Percentiles rank a stretch among this genome's conserved stretches.
phyloP scores from a whole-genome alignment of 2,113 vertebrate species.

The Sylvilagus bachmani region DNA sequence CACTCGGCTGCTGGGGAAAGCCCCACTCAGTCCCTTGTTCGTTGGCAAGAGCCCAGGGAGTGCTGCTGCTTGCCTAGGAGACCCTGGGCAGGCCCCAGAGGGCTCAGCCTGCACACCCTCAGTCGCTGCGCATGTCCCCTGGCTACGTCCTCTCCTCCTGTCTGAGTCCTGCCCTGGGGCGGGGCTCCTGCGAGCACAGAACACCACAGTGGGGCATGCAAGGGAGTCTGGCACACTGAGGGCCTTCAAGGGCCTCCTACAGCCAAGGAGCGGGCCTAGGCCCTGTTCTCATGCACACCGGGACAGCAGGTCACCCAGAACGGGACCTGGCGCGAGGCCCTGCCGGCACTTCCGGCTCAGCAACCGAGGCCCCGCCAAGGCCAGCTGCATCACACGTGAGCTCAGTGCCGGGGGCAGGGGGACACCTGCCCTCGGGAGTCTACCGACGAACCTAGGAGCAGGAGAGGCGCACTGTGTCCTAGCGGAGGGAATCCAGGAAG shows the following conservation, averaged over 20 bases:
- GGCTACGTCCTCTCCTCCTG: background rate
- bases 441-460: background rate
- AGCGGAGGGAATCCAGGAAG: background rate
- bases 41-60: background rate
- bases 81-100: background rate
- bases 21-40: background rate
- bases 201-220: background rate
- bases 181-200: too few relatives aligned
- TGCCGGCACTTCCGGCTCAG: background rate
- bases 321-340: background rate
- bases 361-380: background rate
- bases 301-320: background rate
- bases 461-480: background rate
- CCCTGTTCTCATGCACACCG: background rate
- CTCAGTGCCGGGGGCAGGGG: too few relatives aligned
- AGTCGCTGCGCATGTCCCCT: background rate
- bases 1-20: background rate
- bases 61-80: background rate
- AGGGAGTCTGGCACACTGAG: background rate
- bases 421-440: background rate
- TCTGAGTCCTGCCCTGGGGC: background rate
- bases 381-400: background rate
- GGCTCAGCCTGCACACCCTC: background rate
- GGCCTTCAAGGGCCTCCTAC: background rate
- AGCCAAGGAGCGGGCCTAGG: background rate